Evolutionary conservation across 1,140 invertebrate species (phyloP).

Genomic region (Sitophilus oryzae): DNA sequence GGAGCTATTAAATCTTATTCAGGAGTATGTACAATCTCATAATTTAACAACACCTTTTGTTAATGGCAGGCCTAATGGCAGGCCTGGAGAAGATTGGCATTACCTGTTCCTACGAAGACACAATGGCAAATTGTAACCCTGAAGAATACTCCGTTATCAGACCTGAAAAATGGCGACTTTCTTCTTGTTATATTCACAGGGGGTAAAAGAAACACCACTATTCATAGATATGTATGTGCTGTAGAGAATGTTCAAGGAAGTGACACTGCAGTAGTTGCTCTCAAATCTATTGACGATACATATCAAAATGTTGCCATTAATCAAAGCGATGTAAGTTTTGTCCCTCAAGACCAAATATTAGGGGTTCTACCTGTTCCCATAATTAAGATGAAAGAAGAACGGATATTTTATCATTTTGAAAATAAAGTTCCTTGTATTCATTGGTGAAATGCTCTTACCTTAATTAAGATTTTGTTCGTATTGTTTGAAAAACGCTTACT

Average conservation of each 20-base stretch:
- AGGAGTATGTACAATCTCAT: conserved; percentile 12
- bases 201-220: conserved; percentile 8
- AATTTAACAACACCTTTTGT: conserved; percentile 14
- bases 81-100: conserved; percentile 22
- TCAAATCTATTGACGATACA: conserved; percentile 1
- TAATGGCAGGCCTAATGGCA: conserved; percentile 13
- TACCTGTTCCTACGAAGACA: conserved; percentile 11
- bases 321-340: background rate
- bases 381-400: conserved; percentile 7
- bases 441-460: too few relatives aligned
- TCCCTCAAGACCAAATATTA: conserved; percentile 1
- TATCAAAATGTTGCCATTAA: conserved; percentile 7
- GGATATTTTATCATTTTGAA: conserved; percentile 8
- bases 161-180: conserved; percentile 6
- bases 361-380: conserved; percentile 7
- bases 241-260: conserved; percentile 1
- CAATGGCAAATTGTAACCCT: background rate
- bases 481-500: too few relatives aligned
- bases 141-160: background rate
- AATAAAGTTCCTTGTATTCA: background rate
- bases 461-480: too few relatives aligned
- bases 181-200: conserved; percentile 6
- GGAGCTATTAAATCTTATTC: conserved; percentile 13
- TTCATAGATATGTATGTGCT: conserved; percentile 7
- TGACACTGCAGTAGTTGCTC: background rate